Base-by-base conservation (phyloP, 2,888 invertebrate species). In the Caenorhabditis sulstoni region DNA sequence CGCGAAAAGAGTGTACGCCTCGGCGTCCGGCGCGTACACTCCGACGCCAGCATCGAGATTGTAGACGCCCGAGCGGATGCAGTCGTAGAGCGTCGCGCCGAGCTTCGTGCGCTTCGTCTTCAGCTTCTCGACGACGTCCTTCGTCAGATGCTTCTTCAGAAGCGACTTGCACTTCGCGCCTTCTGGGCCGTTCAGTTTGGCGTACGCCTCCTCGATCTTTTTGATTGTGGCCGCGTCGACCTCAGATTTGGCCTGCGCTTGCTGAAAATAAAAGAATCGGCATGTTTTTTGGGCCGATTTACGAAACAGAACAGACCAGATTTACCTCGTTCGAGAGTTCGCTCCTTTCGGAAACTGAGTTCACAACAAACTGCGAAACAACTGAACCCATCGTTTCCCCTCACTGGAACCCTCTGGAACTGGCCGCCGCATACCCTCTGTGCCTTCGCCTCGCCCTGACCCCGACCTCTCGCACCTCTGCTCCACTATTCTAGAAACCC, bases 21-120 rank as follows among this genome's bases (percentile, higher is more conserved):
- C 97, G 81, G 97, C 96, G 91, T 97, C 97, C 78, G 97, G 96
- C 75, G 97, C 97, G 91, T 97, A 97, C 92, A 97, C 95, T 91
- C 97, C 97, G 81, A 96, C 95, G 89, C 96, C 96, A 84, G 96
- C 96, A 92, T 97, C 96, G 91, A 94, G 94, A 92, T 97, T 97
- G 92, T 95, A 95, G 90, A 96, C 93, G 91, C 95, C 97, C 88
- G 97, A 97, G 92, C 96, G 96, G 91, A 97, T 95, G 90, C 95
- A 94, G 92, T 97, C 96, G 91, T 96, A 93, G 80, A 97, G 94
- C 76, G 95, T 94, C 76, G 96, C 96, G 87, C 95, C 95, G 91
- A 96, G 95, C 84, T 94, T 94, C 73, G 96, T 96, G 92, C 95
- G 95, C 93, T 94, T 94, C 92, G 93, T 94, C 93, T 97, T 97